A percentile compares a stretch with the other conserved stretches of the same genome.
phyloP scores from a whole-genome alignment of 2,113 vertebrate genomes.

The Procavia capensis region DNA sequence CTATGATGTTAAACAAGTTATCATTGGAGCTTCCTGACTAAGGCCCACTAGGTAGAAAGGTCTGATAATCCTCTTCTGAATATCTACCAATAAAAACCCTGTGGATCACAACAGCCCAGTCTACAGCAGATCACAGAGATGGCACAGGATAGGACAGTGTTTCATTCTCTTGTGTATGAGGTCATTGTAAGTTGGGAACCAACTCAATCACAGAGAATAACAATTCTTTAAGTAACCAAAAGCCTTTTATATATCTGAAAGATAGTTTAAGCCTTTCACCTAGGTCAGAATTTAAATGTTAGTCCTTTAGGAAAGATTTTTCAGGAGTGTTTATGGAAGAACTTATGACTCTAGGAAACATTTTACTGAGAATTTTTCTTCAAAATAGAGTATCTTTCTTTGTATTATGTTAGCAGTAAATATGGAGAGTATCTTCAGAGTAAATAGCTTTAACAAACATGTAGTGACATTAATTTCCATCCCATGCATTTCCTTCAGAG shows the following conservation, averaged over 20 bases:
- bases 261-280: background rate
- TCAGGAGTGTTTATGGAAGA: background rate
- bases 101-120: too few species aligned
- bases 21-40: too few species aligned
- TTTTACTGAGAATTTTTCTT: background rate
- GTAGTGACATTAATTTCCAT: background rate
- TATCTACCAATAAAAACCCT: too few species aligned
- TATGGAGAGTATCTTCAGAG: background rate
- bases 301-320: background rate
- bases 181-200: too few species aligned
- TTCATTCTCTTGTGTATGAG: too few species aligned
- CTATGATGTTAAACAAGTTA: too few species aligned
- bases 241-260: background rate
- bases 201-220: background rate
- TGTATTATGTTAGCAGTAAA: conserved; percentile 13
- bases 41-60: too few species aligned
- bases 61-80: too few species aligned
- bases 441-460: conserved; percentile 1
- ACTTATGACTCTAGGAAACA: background rate
- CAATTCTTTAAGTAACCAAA: background rate
- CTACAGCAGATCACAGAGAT: too few species aligned
- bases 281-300: background rate
- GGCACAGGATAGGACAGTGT: too few species aligned
- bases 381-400: background rate
- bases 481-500: background rate